Conservation (phyloP, 2,797 vertebrate species). For the Clarias laeviceps region DNA sequence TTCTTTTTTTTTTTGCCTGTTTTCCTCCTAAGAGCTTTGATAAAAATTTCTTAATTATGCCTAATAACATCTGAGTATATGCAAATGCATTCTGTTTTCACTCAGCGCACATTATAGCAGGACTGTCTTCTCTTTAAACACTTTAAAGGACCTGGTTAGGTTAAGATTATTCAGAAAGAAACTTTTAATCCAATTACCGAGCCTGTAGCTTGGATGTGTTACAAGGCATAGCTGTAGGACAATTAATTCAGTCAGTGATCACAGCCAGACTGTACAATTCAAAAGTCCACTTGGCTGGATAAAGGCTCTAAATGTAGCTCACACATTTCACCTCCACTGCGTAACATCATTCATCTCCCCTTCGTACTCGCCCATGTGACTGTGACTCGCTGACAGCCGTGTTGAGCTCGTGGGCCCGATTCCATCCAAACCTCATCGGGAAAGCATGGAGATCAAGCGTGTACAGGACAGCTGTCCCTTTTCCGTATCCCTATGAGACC, state of each 20-base stretch:
- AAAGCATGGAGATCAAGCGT: neutral
- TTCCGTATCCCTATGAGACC: conserved; percentile 47
- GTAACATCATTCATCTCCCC: conserved; percentile 5
- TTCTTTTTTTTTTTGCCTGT: neutral
- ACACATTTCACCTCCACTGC: neutral
- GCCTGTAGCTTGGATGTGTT: neutral
- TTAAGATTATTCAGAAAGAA: neutral
- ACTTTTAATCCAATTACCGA: neutral
- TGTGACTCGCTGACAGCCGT: conserved; percentile 11
- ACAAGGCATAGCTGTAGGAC: neutral
- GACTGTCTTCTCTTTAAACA: conserved; percentile 2
- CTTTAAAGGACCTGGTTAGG: neutral
- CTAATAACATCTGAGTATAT: neutral
- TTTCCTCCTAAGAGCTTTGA: neutral
- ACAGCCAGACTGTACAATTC: conserved; percentile 6
- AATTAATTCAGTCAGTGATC: conserved; percentile 3
- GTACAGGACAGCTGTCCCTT: conserved; percentile 58
- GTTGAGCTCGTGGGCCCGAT: neutral
- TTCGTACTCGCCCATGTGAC: conserved; percentile 18
- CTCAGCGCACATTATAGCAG: neutral
- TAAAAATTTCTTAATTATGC: neutral
- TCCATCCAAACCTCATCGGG: conserved; percentile 5
- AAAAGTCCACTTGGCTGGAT: neutral
- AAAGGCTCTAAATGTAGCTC: neutral
- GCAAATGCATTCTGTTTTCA: neutral